Evolutionary conservation across 1,140 invertebrate species (phyloP), one percentile per base, ranked within the genome.

Genomic region (Hormaphis cornu): DNA sequence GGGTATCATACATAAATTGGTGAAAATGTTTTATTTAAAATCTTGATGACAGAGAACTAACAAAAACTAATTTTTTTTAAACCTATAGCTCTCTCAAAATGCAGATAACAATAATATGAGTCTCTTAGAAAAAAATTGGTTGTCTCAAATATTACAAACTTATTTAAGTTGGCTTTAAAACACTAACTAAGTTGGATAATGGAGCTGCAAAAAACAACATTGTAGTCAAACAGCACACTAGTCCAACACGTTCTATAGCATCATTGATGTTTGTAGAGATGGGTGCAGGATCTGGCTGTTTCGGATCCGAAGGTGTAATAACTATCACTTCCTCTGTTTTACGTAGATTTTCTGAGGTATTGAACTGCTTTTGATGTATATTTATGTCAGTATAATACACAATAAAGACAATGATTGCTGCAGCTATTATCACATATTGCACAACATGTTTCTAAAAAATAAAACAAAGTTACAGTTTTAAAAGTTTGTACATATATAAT

Each of bases 171-270:
- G 37, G 35, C 2, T 52, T 53, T 37, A 66, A 69, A 71, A 63
- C 52, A 73, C 77, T 77, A 78, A 88, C 81, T 72, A 92, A 76
- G 74, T 86, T 85, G 24, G 85, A 85, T 70, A 92, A 80, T 22
- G 90, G 90, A 44, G 89, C 86, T 30, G 86, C 87, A 77, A 91
- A 89, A 73, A 89, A 90, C 48, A 89, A 73, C 48, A 91, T 81
- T 12, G 89, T 89, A 7, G 90, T 79, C 37, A 81, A 74, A 74
- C 87, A 89, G 72, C 88, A 87, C 26, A 88, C 75, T 16, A 87
- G 77, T 63, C 88, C 89, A 80, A 78, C 40, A 69, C 74, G 63
- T 66, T 73, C 63, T 52, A 73, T 72, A 52, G 74, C 74, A 30
- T 72, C 54, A 56, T 56, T 37, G 16, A 14, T 37, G 1, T 30